These are phyloP conservation scores for Lycia hirtaria DNA, from an alignment of 2,888 invertebrate genomes.

Conservation along the genomic window DNA sequence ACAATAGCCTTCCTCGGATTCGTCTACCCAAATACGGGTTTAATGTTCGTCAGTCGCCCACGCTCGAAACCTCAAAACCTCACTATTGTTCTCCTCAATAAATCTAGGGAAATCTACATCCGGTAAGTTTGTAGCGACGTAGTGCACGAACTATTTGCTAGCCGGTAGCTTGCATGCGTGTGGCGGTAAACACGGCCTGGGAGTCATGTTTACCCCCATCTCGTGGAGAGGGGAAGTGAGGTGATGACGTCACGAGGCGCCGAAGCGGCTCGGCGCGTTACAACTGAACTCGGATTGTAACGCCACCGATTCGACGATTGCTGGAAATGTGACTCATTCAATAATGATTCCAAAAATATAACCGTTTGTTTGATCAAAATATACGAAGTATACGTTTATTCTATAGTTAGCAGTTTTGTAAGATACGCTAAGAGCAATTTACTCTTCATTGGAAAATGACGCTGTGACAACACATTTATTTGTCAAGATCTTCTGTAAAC, in stretches of 20 bases:
- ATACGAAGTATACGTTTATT: not conserved
- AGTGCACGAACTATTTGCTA: constrained; percentile 33
- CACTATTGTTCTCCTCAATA: constrained; percentile 34
- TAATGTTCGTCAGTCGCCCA: constrained; percentile 69
- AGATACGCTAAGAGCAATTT: constrained; percentile 36
- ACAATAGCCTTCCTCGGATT: constrained; percentile 68
- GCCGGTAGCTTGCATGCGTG: constrained; percentile 39
- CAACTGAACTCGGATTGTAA: constrained; percentile 64
- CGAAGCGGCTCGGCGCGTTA: constrained; percentile 66
- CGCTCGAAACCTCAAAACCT: constrained; percentile 57
- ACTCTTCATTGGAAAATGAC: constrained; percentile 49
- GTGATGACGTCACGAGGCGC: constrained; percentile 74
- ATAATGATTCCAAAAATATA: constrained; percentile 18
- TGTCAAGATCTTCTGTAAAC: constrained; percentile 34
- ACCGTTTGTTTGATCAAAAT: not conserved
- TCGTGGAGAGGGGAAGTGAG: constrained; percentile 48
- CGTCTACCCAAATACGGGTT: constrained; percentile 64
- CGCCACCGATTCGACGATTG: constrained; percentile 68
- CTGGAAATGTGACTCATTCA: constrained; percentile 31
- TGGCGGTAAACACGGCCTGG: constrained; percentile 54
- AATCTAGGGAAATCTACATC: constrained; percentile 15
- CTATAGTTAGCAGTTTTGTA: not conserved
- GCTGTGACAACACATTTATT: constrained; percentile 45
- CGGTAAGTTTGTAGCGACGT: constrained; percentile 23
- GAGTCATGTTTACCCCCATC: constrained; percentile 55